Evolutionary conservation across 1,140 invertebrate genomes (phyloP).

Genomic region (Antheraea pernyi): DNA sequence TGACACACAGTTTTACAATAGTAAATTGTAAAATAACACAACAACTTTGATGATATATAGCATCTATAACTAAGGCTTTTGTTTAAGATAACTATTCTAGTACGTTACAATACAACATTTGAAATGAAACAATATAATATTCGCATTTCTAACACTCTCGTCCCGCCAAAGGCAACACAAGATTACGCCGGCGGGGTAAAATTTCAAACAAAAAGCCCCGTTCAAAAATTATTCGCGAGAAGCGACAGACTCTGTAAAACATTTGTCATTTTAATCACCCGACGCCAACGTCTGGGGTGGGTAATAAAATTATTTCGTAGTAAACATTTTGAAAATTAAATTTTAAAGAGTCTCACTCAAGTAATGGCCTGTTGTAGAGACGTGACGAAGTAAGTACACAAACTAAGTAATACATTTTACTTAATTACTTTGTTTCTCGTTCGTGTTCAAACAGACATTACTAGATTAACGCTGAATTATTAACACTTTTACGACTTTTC

Average conservation of each 20-base stretch:
- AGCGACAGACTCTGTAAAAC: constrained; percentile 26
- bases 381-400: constrained; percentile 19
- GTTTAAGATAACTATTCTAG: too few relatives aligned
- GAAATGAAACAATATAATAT: not conserved
- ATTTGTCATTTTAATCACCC: constrained; percentile 46
- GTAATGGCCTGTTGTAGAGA: constrained; percentile 25
- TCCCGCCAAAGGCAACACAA: not conserved
- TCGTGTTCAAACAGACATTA: not conserved
- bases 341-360: constrained; percentile 38
- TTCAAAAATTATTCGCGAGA: constrained; percentile 26
- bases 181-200: not conserved
- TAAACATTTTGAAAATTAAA: constrained; percentile 53
- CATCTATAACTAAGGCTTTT: too few relatives aligned
- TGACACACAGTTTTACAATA: too few relatives aligned
- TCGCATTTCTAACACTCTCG: not conserved
- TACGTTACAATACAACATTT: too few relatives aligned
- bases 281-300: constrained; percentile 37
- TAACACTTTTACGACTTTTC: not conserved
- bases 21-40: too few relatives aligned
- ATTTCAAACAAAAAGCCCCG: constrained; percentile 22
- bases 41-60: too few relatives aligned
- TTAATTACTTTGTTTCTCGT: constrained; percentile 10
- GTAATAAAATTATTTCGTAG: constrained; percentile 51
- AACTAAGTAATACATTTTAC: constrained; percentile 16
- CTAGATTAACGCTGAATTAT: constrained; percentile 3